These are phyloP conservation scores for Malurus melanocephalus DNA, from an alignment of 2,113 vertebrate genomes.

Conservation along the genomic window DNA sequence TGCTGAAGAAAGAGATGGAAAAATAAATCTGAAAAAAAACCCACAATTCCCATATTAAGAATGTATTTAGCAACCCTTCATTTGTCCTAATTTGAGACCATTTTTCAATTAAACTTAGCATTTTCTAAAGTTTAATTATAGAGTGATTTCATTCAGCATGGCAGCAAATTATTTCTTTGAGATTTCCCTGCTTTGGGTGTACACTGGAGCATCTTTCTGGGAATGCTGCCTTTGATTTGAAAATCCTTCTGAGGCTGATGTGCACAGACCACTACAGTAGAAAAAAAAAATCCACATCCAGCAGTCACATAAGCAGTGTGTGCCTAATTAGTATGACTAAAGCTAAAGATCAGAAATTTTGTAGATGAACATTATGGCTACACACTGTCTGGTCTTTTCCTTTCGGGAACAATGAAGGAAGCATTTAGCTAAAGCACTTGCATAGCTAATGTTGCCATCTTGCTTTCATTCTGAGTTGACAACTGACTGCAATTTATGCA, in stretches of 20 bases:
- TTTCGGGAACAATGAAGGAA: constrained; percentile 13
- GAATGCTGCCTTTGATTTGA: neutral
- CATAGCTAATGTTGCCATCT: neutral
- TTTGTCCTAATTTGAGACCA: neutral
- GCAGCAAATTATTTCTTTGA: neutral
- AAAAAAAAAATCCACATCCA: neutral
- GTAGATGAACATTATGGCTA: neutral
- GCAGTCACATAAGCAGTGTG: neutral
- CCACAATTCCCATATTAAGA: neutral
- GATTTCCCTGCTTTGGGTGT: neutral
- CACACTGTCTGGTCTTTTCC: neutral
- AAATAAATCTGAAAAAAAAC: neutral
- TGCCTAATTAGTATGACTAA: neutral
- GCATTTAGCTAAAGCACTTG: constrained; percentile 31
- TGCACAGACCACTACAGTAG: neutral
- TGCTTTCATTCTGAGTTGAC: neutral
- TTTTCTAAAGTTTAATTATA: neutral
- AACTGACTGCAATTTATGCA: neutral
- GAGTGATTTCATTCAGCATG: neutral
- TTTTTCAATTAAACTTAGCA: neutral
- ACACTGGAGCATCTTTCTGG: neutral
- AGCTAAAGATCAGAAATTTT: neutral
- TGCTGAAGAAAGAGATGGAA: neutral
- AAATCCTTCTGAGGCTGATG: neutral
- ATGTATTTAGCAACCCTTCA: neutral